Base-by-base conservation (phyloP, 2,113 vertebrate species). In the Loxodonta africana region DNA sequence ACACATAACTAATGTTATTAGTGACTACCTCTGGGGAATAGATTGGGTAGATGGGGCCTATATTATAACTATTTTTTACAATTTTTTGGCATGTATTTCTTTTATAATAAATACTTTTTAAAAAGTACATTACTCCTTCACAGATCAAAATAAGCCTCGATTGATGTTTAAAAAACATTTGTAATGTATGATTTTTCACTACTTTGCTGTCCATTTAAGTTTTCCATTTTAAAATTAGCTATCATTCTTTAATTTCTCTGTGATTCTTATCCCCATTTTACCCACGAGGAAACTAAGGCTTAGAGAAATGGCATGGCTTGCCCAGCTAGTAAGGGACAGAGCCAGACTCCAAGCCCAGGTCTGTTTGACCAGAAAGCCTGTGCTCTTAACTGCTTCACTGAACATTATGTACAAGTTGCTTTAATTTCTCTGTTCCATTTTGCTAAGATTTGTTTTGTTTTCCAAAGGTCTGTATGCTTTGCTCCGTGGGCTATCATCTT, bases 401-500 rank as follows among this genome's bases (percentile, higher is more conserved):
- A 88, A 51, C 0, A 1, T n/a, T 17, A 26, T 12, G 1, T 6
- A 5, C 18, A 17, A 88, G 21, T 80, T 87, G 5, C 23, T 71
- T 67, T 44, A 5, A 6, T 83, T 95, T 62, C n/a, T 67, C 81
- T 62, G 30, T 89, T 81, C 63, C n/a, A 6, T 71, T 80, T 87
- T 5, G 8, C 51, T 94, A 41, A 84, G 9, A 20, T 28, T 78
- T 88, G 37, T 85, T 88, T 89, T 86, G 8, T 88, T 77, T 83
- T 74, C 89, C 94, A 4, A 74, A 99, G 99, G 98, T 99, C 88
- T 99, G 99, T 20, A 99, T 99, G 99, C 99, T 99, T 69, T 99
- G 99, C 95, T 99, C 99, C 0, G 99, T 99, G 80, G 99, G 99
- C 5, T 99, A 99, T 91, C 99, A 99, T 95, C 98, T 99, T 15